phyloP scores from a whole-genome alignment of 2,797 vertebrate species.

The Lateolabrax maculatus region DNA sequence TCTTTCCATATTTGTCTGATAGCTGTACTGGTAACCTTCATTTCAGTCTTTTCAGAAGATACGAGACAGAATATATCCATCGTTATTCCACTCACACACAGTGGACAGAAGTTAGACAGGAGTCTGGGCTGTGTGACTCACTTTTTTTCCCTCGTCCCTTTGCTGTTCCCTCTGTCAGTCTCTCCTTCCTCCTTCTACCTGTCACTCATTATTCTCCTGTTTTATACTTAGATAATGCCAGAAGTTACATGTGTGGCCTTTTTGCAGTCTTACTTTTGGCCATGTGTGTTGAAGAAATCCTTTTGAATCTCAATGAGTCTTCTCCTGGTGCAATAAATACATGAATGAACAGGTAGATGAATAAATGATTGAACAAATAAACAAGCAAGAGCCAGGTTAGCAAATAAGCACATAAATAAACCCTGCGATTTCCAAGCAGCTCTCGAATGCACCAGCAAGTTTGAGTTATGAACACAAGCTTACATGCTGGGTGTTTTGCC shows the following conservation, averaged over 20 bases:
- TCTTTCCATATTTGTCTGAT: not conserved
- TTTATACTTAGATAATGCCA: not conserved
- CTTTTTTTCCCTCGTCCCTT: conserved; percentile 1
- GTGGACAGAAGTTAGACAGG: conserved; percentile 7
- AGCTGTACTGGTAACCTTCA: not conserved
- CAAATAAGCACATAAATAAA: not conserved
- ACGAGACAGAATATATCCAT: not conserved
- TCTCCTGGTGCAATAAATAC: not conserved
- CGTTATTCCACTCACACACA: conserved; percentile 16
- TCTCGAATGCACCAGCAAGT: not conserved
- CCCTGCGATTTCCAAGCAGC: not conserved
- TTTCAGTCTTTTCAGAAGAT: not conserved
- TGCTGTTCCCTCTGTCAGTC: conserved; percentile 11
- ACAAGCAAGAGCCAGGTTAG: not conserved
- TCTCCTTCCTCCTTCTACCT: not conserved
- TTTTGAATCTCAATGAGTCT: not conserved
- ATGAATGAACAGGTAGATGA: no score
- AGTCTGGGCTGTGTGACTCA: conserved; percentile 12
- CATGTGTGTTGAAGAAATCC: not conserved
- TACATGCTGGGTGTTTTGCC: not conserved
- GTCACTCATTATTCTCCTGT: not conserved
- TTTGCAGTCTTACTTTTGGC: not conserved
- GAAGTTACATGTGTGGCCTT: not conserved
- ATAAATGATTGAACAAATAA: not conserved
- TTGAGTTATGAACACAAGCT: not conserved